Evolutionary conservation across 2,113 vertebrate genomes (phyloP), one percentile per base, ranked within the genome.

Genomic region (Phyllopteryx taeniolatus): DNA sequence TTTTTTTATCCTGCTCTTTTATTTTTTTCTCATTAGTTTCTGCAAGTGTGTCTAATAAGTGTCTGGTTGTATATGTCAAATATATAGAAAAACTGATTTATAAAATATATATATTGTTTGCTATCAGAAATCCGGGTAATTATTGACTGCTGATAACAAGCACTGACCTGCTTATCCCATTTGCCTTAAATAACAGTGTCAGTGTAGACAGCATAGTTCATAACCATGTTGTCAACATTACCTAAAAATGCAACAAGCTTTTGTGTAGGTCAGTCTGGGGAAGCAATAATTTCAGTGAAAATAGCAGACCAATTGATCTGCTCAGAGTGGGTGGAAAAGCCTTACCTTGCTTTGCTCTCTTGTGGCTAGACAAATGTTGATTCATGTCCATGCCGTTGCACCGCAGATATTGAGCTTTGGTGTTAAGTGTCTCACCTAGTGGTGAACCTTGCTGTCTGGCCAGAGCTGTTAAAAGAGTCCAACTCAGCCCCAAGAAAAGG

Each of bases 111-210:
- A 63, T 19, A n/a, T 46, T 70, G 69, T 80, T 85, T 82, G 71
- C 62, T 57, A 73, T 80, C 42, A 78, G 61, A 80, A 74, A 82
- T 80, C 79, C 68, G 68, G 79, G 74, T 83, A 79, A 85, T 89
- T 86, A 86, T 88, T 90, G 79, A 86, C 81, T 54, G 13, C 65
- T 64, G 78, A 83, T 72, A 69, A 79, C 51, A 74, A 77, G 76
- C 78, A 67, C 68, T 75, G 2, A 72, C 47, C 71, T 74, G 47
- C 74, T 76, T 76, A 74, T 77, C 71, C 51, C 67, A 60, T 47
- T 67, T 73, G 72, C 72, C 53, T 68, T 51, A 80, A 74, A 86
- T 83, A 88, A 33, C n/a, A 22, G 42, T 70, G 72, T 80, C 71
- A 68, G 33, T 73, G 59, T 67, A 20, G 43, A 22, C 35, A 67